Percentiles rank a stretch among this genome's conserved stretches.
phyloP scores from a whole-genome alignment of 35 echinoderm and acorn worm genomes.

The Apostichopus parvimensis region DNA sequence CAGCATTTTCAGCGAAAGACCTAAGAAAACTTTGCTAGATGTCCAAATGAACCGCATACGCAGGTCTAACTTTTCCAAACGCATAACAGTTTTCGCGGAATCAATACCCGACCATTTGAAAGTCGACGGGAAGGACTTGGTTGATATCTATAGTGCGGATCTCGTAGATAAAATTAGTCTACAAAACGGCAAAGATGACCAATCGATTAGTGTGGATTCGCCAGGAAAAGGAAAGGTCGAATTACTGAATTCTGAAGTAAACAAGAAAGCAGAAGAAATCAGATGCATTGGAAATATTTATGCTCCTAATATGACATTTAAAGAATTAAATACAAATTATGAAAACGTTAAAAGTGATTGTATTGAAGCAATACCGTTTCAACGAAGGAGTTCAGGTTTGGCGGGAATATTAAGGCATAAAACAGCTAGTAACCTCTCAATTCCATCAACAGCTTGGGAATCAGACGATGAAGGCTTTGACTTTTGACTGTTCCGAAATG shows the following conservation, averaged over 20 bases:
- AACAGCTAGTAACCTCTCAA: conserved; percentile 33
- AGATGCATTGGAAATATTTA: conserved; percentile 70
- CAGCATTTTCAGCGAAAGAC: conserved; percentile 80
- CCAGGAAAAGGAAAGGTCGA: background rate
- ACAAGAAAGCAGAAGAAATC: conserved; percentile 45
- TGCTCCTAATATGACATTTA: conserved; percentile 80
- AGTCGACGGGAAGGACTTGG: conserved; percentile 53
- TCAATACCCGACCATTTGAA: conserved; percentile 56
- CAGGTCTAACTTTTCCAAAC: conserved; percentile 54
- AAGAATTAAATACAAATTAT: conserved; percentile 53
- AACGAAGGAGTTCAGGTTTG: conserved; percentile 34
- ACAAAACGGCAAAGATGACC: background rate
- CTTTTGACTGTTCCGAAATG: background rate
- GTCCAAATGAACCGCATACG: conserved; percentile 58
- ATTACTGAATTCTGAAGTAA: background rate
- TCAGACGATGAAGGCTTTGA: conserved; percentile 53
- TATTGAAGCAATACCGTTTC: conserved; percentile 15
- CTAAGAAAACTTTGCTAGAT: conserved; percentile 73
- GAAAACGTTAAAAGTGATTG: conserved; percentile 25
- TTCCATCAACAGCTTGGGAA: conserved; percentile 46
- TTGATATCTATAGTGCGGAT: conserved; percentile 79
- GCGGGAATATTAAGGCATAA: conserved; percentile 31
- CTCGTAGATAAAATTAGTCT: conserved; percentile 53
- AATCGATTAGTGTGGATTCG: background rate
- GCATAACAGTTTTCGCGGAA: conserved; percentile 60